Conservation (phyloP, 1,140 invertebrate genomes). For the Sycobia sp. region DNA sequence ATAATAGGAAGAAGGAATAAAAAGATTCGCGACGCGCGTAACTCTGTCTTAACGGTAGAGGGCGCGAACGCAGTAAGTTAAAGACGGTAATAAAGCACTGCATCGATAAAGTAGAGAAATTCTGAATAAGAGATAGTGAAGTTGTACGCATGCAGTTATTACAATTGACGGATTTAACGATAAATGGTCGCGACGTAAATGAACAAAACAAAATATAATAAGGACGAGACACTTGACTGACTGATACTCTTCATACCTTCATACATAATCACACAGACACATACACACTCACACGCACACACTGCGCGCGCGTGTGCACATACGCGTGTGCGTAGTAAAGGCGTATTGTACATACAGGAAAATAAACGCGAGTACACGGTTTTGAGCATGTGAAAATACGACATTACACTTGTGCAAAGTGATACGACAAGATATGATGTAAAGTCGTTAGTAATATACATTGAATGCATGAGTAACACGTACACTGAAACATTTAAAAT, state of each 20-base stretch:
- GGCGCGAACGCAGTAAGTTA: too few species aligned
- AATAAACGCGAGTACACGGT: constrained; percentile 21
- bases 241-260: constrained; percentile 16
- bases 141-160: constrained; percentile 11
- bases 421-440: constrained; percentile 7
- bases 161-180: constrained; percentile 9
- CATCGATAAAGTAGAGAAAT: too few species aligned
- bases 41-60: constrained; percentile 15
- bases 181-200: too few species aligned
- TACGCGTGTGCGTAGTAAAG: too few species aligned
- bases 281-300: constrained; percentile 32
- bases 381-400: constrained; percentile 19
- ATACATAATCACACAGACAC: constrained; percentile 32
- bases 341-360: constrained; percentile 25
- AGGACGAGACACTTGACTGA: constrained; percentile 34
- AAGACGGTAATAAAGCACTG: too few species aligned
- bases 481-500: constrained; percentile 36
- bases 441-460: constrained; percentile 29
- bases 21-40: constrained; percentile 18
- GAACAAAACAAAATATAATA: constrained; percentile 7
- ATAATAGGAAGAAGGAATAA: background rate
- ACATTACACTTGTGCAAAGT: constrained; percentile 23
- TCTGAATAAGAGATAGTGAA: too few species aligned
- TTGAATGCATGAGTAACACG: constrained; percentile 22
- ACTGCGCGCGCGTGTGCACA: constrained; percentile 13